Evolutionary conservation across 2,113 vertebrate genomes (phyloP).

Genomic region (Podiceps cristatus): DNA sequence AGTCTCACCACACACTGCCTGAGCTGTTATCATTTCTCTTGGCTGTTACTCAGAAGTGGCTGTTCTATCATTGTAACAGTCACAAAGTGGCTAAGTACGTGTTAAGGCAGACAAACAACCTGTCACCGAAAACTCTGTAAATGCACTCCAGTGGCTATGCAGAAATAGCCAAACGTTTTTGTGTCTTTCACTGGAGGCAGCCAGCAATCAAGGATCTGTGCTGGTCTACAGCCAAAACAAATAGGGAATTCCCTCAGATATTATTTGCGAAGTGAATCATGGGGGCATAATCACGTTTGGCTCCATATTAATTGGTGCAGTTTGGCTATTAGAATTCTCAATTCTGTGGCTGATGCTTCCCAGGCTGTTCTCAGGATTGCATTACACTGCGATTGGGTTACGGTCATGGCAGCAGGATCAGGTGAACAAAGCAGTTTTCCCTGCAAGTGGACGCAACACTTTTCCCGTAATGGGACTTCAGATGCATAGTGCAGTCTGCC

Average conservation of each 20-base stretch:
- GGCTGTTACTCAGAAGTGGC: neutral
- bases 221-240: constrained; percentile 8
- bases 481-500: neutral
- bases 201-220: neutral
- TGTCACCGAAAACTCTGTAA: neutral
- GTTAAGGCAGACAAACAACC: neutral
- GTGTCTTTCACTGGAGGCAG: neutral
- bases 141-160: neutral
- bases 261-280: neutral
- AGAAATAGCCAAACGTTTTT: neutral
- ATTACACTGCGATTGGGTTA: neutral
- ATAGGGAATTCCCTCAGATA: constrained; percentile 15
- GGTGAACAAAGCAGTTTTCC: neutral
- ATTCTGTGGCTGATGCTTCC: neutral
- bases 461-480: neutral
- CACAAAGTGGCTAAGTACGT: neutral
- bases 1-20: neutral
- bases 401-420: neutral
- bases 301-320: neutral
- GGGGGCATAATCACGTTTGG: neutral
- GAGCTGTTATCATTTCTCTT: neutral
- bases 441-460: neutral
- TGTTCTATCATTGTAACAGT: neutral
- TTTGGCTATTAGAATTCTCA: neutral
- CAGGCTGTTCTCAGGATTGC: neutral